Percentiles rank a stretch among this genome's conserved stretches.
Evolutionary conservation across 1,140 invertebrate genomes (phyloP).

Genomic region (Oncopeltus fasciatus): DNA sequence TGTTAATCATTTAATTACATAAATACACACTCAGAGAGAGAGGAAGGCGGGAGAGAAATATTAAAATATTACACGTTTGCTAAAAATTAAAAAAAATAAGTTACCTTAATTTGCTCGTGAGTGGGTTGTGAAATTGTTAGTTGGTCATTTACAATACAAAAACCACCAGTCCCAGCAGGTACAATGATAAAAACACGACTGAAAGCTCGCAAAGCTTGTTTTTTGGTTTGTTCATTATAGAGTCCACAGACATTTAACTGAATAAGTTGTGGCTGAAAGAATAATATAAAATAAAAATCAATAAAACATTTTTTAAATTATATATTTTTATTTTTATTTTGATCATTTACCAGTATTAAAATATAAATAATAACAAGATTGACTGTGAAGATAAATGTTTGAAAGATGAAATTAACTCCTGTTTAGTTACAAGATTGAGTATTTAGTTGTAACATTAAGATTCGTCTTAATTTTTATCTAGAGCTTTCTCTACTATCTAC

Average conservation of each 20-base stretch:
- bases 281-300: conserved; percentile 12
- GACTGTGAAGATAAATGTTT: too few species aligned
- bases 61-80: background rate
- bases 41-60: background rate
- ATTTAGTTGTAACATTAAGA: too few species aligned
- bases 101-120: conserved; percentile 46
- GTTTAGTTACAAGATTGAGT: too few species aligned
- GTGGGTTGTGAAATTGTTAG: conserved; percentile 60
- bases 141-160: conserved; percentile 74
- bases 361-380: too few species aligned
- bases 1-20: background rate
- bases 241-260: conserved; percentile 21
- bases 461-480: too few species aligned
- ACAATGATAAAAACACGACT: conserved; percentile 67
- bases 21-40: background rate
- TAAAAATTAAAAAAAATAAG: too few species aligned
- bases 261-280: conserved; percentile 23
- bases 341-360: too few species aligned
- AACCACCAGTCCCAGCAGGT: conserved; percentile 61
- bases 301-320: too few species aligned
- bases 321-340: too few species aligned
- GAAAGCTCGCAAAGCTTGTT: conserved; percentile 57
- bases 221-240: conserved; percentile 23
- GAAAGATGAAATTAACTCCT: too few species aligned
- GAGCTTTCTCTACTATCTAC: too few species aligned